phyloP scores from a whole-genome alignment of 2,797 vertebrate genomes.

The Synaphobranchus kaupii region DNA sequence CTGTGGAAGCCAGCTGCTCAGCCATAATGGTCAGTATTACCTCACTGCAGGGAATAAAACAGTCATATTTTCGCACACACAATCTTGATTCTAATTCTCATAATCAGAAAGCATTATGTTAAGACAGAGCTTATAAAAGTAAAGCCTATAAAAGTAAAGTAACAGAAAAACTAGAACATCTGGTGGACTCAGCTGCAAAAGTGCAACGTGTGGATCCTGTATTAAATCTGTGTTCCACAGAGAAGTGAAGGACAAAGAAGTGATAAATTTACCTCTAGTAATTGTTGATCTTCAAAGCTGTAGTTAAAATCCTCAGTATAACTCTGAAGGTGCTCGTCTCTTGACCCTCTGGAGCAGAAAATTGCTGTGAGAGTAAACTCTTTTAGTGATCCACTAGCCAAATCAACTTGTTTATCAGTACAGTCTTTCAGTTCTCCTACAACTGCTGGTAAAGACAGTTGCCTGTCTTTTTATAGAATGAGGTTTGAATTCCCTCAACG shows the following conservation, averaged over 20 bases:
- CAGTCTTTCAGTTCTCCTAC: background rate
- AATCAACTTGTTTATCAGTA: background rate
- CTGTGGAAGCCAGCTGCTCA: slow-evolving; percentile 66
- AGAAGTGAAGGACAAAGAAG: background rate
- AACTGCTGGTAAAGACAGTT: background rate
- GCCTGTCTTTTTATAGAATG: background rate
- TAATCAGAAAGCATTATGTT: background rate
- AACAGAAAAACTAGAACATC: background rate
- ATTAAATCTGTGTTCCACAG: background rate
- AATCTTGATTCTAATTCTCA: background rate
- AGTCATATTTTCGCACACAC: background rate
- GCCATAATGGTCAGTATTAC: slow-evolving; percentile 53
- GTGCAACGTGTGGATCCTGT: background rate
- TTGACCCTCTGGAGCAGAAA: background rate
- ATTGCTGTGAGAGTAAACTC: background rate
- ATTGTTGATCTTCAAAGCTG: background rate
- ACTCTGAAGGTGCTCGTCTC: background rate
- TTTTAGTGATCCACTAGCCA: background rate
- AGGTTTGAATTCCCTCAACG: background rate
- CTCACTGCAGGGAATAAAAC: background rate
- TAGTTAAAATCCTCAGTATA: background rate
- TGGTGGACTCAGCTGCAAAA: background rate
- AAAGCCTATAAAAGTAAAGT: too few species aligned
- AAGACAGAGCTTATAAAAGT: background rate
- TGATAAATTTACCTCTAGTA: background rate